Evolutionary conservation across 2,888 invertebrate genomes (phyloP), one percentile per base, ranked within the genome.

Genomic region (Mythimna albipuncta): DNA sequence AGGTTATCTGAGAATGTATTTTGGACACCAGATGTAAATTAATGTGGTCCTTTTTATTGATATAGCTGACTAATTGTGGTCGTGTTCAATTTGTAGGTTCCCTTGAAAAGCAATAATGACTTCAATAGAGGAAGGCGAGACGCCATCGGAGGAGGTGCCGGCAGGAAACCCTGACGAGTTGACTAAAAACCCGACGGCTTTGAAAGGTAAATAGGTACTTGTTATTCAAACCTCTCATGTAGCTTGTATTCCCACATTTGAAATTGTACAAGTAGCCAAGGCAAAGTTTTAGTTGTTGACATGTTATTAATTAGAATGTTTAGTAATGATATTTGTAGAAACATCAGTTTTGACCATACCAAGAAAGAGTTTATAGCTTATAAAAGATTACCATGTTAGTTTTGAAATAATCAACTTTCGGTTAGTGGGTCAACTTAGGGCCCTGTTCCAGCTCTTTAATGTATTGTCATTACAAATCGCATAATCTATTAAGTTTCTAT

Each of bases 81-180:
- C 6, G 19, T 13, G 16, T 44, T 72, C 6, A 64, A 64, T 73
- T 79, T 70, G 38, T 79, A 76, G 75, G 73, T 65, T 75, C 2
- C 66, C 64, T 35, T 72, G 73, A 81, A 70, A 72, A 63, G 41
- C 64, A 68, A 90, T 63, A 81, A 96, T 96, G 96, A 93, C 93
- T 80, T 91, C 95, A 55, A 85, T 93, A 69, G 96, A 95, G 82
- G 96, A 95, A 89, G 91, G 93, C 59, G 95, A 95, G 66, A 84
- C 92, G 58, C 85, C 91, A 65, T 70, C 92, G 16, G 94, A 94
- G 73, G 95, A 95, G 69, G 89, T 95, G 26, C 91, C 93, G 47
- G 86, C 91, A 66, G 96, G 95, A 77, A 95, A 97, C 89, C 97
- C 97, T 62, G 97, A 97, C 38, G 97, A 97, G 87, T 94, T 97